These are phyloP conservation scores for Lasiommata megera DNA, from an alignment of 2,888 invertebrate genomes.

Conservation along the genomic window DNA sequence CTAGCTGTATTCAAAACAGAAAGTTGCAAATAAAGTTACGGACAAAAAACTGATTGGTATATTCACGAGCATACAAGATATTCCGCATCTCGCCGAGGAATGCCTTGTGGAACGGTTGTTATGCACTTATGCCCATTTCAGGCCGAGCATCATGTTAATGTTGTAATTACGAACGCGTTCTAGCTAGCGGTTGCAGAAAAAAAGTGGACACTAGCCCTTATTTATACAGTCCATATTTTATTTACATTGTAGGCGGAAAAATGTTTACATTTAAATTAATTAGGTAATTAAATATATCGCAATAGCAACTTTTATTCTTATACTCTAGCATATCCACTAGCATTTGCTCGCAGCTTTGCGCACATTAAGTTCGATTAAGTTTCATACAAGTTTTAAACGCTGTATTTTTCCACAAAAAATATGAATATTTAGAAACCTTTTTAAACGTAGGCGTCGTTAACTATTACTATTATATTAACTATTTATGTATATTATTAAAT, in stretches of 20 bases:
- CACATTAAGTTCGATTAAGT: too few relatives aligned
- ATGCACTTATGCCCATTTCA: constrained; percentile 60
- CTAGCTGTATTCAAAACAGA: constrained; percentile 8
- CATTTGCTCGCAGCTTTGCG: too few relatives aligned
- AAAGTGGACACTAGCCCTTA: constrained; percentile 21
- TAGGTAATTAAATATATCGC: too few relatives aligned
- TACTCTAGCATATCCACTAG: background rate
- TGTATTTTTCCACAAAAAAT: too few relatives aligned
- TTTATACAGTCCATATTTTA: constrained; percentile 7
- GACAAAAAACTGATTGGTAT: constrained; percentile 35
- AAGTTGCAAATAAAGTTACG: background rate
- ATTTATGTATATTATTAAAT: too few relatives aligned
- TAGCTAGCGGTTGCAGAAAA: constrained; percentile 54
- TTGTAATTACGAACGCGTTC: constrained; percentile 56
- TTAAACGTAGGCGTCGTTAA: too few relatives aligned
- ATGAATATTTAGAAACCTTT: too few relatives aligned
- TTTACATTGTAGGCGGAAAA: constrained; percentile 14
- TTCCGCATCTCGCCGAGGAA: constrained; percentile 50
- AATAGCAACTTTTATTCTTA: background rate
- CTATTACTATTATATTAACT: too few relatives aligned
- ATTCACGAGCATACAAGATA: constrained; percentile 27
- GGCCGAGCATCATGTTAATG: constrained; percentile 54
- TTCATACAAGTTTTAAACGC: too few relatives aligned
- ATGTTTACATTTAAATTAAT: too few relatives aligned
- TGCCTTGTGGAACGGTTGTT: constrained; percentile 39